These are phyloP conservation scores for Amphiprion percula DNA, from an alignment of 2,113 vertebrate species.

Conservation along the genomic window DNA sequence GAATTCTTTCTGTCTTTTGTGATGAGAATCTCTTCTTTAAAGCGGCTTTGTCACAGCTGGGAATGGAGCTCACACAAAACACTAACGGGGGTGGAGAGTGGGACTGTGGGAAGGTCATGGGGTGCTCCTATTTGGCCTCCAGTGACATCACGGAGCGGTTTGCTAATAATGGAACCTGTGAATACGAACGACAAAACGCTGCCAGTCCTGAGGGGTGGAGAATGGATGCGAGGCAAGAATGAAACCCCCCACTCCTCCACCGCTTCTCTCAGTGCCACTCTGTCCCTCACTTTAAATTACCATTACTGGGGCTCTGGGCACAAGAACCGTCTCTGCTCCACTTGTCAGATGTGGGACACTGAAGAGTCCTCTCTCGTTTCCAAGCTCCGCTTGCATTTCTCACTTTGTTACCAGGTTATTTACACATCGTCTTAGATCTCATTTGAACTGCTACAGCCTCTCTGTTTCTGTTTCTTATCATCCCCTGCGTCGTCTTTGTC, in stretches of 20 bases:
- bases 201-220: constrained; percentile 54
- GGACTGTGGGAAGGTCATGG: constrained; percentile 80
- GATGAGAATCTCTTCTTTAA: constrained; percentile 57
- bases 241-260: constrained; percentile 25
- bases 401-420: constrained; percentile 34
- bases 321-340: constrained; percentile 76
- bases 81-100: constrained; percentile 46
- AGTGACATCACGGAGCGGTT: constrained; percentile 72
- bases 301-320: constrained; percentile 68
- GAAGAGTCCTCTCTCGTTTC: constrained; percentile 49
- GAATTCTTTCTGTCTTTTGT: constrained; percentile 53
- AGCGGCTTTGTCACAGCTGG: constrained; percentile 73
- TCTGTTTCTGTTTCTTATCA: constrained; percentile 6
- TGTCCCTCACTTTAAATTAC: constrained; percentile 78
- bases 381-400: constrained; percentile 35
- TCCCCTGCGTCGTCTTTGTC: background rate
- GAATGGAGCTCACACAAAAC: constrained; percentile 74
- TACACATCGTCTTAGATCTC: constrained; percentile 44
- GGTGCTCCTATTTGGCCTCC: constrained; percentile 74
- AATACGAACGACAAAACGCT: constrained; percentile 60
- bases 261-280: constrained; percentile 44
- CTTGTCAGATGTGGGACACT: constrained; percentile 78
- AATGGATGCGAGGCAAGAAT: constrained; percentile 57
- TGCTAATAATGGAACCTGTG: constrained; percentile 78
- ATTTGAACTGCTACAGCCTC: constrained; percentile 18